Base-by-base conservation (phyloP, 37 sponge, comb jelly and placozoan species). In the Petrosia ficiformis region DNA sequence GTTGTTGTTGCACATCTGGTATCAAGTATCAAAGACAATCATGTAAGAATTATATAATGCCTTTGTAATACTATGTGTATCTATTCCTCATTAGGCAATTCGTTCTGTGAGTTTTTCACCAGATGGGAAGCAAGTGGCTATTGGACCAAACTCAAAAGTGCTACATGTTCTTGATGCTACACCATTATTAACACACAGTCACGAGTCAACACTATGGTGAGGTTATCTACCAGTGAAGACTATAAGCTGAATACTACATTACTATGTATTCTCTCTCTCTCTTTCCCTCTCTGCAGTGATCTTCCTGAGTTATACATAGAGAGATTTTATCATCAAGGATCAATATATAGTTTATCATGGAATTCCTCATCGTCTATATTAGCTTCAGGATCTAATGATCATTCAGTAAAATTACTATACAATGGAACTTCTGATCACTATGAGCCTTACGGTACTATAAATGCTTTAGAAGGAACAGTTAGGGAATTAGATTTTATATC, bases 331-430 rank as follows among this genome's bases (percentile, higher is more conserved):
- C 98, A 97, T 75, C 72, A 80, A 28, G 93, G 98, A 6, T 95
- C 96, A 25, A 89, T 97, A 63, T 97, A 97, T 74, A 86, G 93
- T 39, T 58, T 94, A 41, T 82, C 93, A 16, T 97, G 98, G 98
- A n/a, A n/a, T n/a, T 80, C 59, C 64, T 65, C 57, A 22, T 68
- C 82, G 60, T 73, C 39, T 32, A 59, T 95, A 8, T 67, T 97
- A 25, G 98, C 96, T 24, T 95, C 98, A 31, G 98, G 96, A 2
- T 93, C 94, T 34, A 95, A 95, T 65, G 96, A 95, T 71, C 86
- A 95, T 52, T 44, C 78, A 36, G 76, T 95, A 22, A 54, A 72
- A 22, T 77, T 95, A 1, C 70, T 95, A 48, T 59, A 60, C 40
- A 75, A 63, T n/a, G 69, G 34, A 37, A 1, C 73, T 6, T 41